Evolutionary conservation across 2,113 vertebrate species (phyloP), one percentile per base, ranked within the genome.

Genomic region (Setophaga coronata): DNA sequence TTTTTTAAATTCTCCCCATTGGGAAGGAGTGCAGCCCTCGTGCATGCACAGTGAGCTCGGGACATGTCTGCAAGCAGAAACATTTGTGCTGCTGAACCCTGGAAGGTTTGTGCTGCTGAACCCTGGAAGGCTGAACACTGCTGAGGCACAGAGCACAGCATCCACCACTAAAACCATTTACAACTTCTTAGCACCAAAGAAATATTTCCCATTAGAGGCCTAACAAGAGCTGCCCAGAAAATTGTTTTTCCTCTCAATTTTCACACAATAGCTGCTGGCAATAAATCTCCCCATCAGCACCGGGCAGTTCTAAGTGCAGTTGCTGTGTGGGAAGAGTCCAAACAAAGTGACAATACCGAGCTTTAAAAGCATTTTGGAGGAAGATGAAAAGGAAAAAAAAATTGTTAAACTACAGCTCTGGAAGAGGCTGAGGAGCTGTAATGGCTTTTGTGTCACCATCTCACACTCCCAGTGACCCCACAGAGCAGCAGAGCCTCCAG

Each of bases 271-370:
- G 71, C 79, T 70, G 54, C 82, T 17, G 65, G 82, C 80, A 78
- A 71, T 84, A 83, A 96, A 90, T 79, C 67, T 77, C 76, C 76
- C 88, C 83, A 83, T 58, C 90, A 86, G 69, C 79, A 8, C 47
- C 5, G 92, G 93, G 88, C 92, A 94, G 73, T 50, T 61, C 73
- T 95, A 61, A 94, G 91, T 77, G 91, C 94, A 92, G 85, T 65
- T 2, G 38, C 43, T 33, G 56, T 43, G 86, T 78, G 80, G 69
- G 86, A 94, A 91, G 70, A 16, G 85, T 17, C 58, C 67, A 85
- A 94, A 74, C 50, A 36, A 33, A 87, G 87, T 65, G 80, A 92
- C 77, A 92, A 78, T 29, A 29, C 7, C 0, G 14, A 81, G 76
- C 26, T 69, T 62, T 92, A 72, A 94, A 93, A 92, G 92, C 92